Base-by-base conservation (phyloP, 2,113 vertebrate genomes). In the Pelusios castaneus region DNA sequence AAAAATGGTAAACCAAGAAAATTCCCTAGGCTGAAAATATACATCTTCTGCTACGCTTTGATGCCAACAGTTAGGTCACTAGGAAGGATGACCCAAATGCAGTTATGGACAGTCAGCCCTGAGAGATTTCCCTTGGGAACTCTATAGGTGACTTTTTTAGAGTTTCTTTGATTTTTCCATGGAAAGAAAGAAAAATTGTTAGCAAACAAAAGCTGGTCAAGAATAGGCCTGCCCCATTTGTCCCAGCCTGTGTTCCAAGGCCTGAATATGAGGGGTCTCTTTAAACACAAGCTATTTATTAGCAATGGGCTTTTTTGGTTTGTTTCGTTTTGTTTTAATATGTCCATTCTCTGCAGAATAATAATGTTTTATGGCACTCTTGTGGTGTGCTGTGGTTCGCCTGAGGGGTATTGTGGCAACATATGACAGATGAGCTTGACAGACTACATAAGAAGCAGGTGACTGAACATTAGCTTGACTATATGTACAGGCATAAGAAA, bases 241-340 rank as follows among this genome's bases (percentile, higher is more conserved):
- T 16, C 55, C 27, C 43, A 52, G 45, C 49, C 25, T 2, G 0
- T 1, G 1, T 1, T 34, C 10, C 22, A 1, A 52, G 47, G n/a
- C 2, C 54, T 0, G 1, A 56, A 73, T n/a, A 52, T 63, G 0
- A 2, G 41, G 56, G 56, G 1, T 0, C 0, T 1, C 19, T 2
- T 31, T 45, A 4, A 41, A 1, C 2, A 3, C 0, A 0, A 1
- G 24, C 34, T 17, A 91, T 13, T 6, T 45, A 43, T 45, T 76
- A 45, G 73, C 54, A 0, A 21, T 34, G 17, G n/a, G 83, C 55
- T 8, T 52, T 12, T 0, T 2, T 49, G 5, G 6, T 47, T 47
- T 47, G 47, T 47, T 47, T 47, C 10, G 17, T 77, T 24, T 29
- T 54, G 52, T 11, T 43, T 2, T 73, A 31, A 83, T 80, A 0